Evolutionary conservation across 2,113 vertebrate species (phyloP), one percentile per base, ranked within the genome.

Genomic region (Puntigrus tetrazona): DNA sequence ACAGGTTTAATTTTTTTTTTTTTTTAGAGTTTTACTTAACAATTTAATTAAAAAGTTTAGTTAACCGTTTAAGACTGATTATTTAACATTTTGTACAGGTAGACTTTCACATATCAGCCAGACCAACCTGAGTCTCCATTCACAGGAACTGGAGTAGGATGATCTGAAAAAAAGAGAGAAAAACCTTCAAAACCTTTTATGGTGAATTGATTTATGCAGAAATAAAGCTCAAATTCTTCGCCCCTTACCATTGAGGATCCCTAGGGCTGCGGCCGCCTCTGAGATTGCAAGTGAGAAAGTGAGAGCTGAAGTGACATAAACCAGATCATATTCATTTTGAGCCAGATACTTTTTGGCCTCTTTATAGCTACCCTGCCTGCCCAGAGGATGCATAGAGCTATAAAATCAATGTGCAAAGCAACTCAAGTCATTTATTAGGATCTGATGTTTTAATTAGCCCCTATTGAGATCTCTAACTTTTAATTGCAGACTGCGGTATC

Each of bases 91-190:
- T 36, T 65, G n/a, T 52, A 59, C 14, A 25, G 25, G 22, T 11
- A 45, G n/a, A 63, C 18, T 63, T 27, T 75, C 10, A 50, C 25
- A 7, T 0, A 22, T 22, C 20, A 84, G 20, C 29, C 14, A 55
- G 36, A 83, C 86, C 69, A 57, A 88, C 88, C 88, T 72, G 80
- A 83, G 69, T 83, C 38, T 85, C 16, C 59, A 34, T 63, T 80
- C 59, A n/a, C 77, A 52, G 83, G 67, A 7, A 50, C 73, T 14
- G 43, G 16, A 22, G 88, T 85, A 0, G 61, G 41, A 22, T 14
- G 25, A 36, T 7, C 41, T 55, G 43, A 59, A 5, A 25, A 4
- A 25, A 70, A 34, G n/a, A 73, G 9, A 63, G n/a, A 25, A 67
- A 50, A 65, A 10, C 25, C 65, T 69, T 7, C 31, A 69, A 10